A percentile compares a stretch with the other conserved stretches of the same genome.
phyloP scores from a whole-genome alignment of 2,888 invertebrate species.

The Plebejus anna region DNA sequence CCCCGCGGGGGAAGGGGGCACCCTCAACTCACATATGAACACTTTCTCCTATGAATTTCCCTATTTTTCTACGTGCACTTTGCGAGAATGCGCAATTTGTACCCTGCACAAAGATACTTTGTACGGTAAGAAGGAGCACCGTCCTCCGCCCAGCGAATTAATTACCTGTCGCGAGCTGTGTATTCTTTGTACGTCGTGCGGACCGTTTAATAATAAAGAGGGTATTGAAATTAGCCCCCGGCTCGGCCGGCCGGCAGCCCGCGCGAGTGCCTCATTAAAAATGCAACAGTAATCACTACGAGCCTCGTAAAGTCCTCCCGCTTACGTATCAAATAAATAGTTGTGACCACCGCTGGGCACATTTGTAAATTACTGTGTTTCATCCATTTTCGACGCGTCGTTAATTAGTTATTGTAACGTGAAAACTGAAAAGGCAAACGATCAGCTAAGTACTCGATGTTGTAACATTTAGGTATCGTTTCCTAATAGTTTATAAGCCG shows the following conservation, averaged over 20 bases:
- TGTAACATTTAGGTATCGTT: neutral
- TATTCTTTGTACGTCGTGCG: slow-evolving; percentile 41
- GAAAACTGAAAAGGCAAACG: neutral
- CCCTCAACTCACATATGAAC: slow-evolving; percentile 64
- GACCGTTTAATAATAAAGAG: slow-evolving; percentile 56
- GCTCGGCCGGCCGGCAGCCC: slow-evolving; percentile 55
- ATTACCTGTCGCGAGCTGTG: slow-evolving; percentile 38
- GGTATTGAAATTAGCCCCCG: slow-evolving; percentile 72
- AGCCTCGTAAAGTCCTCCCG: slow-evolving; percentile 59
- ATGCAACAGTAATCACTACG: slow-evolving; percentile 74
- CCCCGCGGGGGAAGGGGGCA: slow-evolving; percentile 51
- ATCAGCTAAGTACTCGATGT: neutral
- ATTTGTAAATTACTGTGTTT: neutral
- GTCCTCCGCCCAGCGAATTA: slow-evolving; percentile 39
- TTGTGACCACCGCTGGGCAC: slow-evolving; percentile 7
- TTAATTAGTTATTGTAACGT: neutral
- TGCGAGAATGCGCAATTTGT: slow-evolving; percentile 43
- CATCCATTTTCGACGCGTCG: neutral
- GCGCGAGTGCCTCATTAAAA: slow-evolving; percentile 73
- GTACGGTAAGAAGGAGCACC: slow-evolving; percentile 36
- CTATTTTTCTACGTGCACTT: slow-evolving; percentile 60
- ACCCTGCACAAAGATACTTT: slow-evolving; percentile 37
- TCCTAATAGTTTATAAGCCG: slow-evolving; percentile 16
- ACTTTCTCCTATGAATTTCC: slow-evolving; percentile 69
- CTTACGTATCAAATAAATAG: slow-evolving; percentile 46